A percentile compares a stretch with the other conserved stretches of the same genome.
Conservation (phyloP, 2,888 invertebrate species). For the Argynnis bischoffii region DNA sequence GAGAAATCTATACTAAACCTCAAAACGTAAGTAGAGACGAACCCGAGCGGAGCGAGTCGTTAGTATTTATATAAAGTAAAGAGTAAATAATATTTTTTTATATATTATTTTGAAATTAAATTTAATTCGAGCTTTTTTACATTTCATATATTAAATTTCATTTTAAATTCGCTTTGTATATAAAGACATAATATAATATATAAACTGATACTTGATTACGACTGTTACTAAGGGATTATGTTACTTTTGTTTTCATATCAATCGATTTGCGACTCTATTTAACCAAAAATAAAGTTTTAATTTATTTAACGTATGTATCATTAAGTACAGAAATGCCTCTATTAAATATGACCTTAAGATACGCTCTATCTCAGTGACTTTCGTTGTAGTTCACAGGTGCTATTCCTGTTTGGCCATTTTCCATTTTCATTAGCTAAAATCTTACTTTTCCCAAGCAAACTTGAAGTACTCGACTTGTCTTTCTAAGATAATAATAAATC, state of each 20-base stretch:
- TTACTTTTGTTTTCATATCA: conserved; percentile 1
- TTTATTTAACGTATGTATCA: not conserved
- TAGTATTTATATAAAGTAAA: not conserved
- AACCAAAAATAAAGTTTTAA: not conserved
- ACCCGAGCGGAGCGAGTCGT: too few species aligned
- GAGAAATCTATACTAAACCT: too few species aligned
- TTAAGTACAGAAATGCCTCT: not conserved
- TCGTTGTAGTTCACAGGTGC: too few species aligned
- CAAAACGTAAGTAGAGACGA: too few species aligned
- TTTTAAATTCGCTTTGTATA: not conserved
- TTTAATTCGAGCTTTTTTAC: conserved; percentile 1
- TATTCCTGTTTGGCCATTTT: too few species aligned
- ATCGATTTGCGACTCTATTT: not conserved
- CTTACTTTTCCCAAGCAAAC: too few species aligned
- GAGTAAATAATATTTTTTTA: too few species aligned
- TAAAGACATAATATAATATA: not conserved
- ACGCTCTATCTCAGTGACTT: too few species aligned
- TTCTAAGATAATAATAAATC: too few species aligned
- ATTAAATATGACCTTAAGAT: not conserved
- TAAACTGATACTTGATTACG: conserved; percentile 2
- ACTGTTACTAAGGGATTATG: conserved; percentile 20
- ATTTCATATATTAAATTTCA: not conserved
- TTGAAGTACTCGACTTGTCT: too few species aligned
- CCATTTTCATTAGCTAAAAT: too few species aligned
- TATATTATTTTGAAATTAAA: not conserved